Conservation (phyloP, 1,140 invertebrate genomes). For the Ephestia elutella region DNA sequence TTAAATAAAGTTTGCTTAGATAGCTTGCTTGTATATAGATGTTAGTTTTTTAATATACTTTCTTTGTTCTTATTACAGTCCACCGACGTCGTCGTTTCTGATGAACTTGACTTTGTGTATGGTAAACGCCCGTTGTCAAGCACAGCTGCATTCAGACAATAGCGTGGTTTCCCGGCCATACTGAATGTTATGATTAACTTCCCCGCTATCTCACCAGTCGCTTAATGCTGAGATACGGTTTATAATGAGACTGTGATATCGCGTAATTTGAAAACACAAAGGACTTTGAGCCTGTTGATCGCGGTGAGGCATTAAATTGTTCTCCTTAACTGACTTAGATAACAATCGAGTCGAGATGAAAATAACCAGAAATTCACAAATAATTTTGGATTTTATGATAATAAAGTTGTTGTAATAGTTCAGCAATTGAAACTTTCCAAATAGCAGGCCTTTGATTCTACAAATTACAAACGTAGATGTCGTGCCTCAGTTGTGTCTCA, state of each 20-base stretch:
- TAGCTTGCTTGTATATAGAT: too few relatives aligned
- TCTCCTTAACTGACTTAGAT: neutral
- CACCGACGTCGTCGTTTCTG: neutral
- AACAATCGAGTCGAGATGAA: neutral
- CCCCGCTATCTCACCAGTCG: neutral
- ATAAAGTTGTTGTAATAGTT: neutral
- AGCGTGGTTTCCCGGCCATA: neutral
- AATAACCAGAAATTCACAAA: too few relatives aligned
- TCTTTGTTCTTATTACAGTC: too few relatives aligned
- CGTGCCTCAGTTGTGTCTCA: too few relatives aligned
- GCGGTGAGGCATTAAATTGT: neutral
- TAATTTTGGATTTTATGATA: too few relatives aligned
- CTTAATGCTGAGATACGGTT: neutral
- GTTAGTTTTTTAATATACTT: too few relatives aligned
- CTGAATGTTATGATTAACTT: neutral
- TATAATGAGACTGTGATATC: constrained; percentile 1
- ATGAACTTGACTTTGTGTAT: neutral
- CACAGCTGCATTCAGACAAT: constrained; percentile 1
- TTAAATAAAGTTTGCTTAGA: too few relatives aligned
- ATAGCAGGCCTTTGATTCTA: neutral
- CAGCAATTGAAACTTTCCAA: neutral
- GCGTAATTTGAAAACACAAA: neutral
- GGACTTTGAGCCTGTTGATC: neutral
- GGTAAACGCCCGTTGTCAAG: neutral
- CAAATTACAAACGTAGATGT: too few relatives aligned